Evolutionary conservation across 2,888 invertebrate genomes (phyloP), one percentile per base, ranked within the genome.

Genomic region (Idaea biselata): DNA sequence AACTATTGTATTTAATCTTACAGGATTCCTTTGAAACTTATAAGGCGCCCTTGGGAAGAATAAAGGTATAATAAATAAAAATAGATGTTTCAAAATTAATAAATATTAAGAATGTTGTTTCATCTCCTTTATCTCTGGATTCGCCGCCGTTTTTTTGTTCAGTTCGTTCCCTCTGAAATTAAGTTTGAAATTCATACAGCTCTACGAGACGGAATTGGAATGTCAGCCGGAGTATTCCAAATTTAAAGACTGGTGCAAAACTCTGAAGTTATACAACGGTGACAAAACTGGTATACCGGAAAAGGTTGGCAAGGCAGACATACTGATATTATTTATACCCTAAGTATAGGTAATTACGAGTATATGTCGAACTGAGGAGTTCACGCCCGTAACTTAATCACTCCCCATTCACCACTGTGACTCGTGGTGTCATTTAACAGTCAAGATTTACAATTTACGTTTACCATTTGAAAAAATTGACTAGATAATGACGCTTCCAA

Each of bases 201-300:
- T 95, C 65, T 96, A 94, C 79, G 75, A 83, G 7, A 87, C 89
- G n/a, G 96, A 96, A 81, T 78, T 97, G 65, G 96, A 97, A 82
- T 78, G 83, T 55, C 95, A 95, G 75, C 88, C 94, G 0, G 94
- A 95, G 73, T 96, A 95, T 76, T 83, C 89, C 1, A 93, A 93
- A 60, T 94, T 96, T 61, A 93, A 94, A 70, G 96, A 96, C 76
- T 94, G 94, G 89, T 91, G 96, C 57, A 86, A 93, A 55, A 91
- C 93, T 0, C 91, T 96, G 18, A 93, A 94, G 61, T 81, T 96
- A 61, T 94, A 94, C 72, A 95, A 94, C 72, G 94, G 94, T 18
- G 94, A 94, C 55, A 87, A 88, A 66, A 80, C 83, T 8, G 85
- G 84, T 0, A 85, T 87, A 58, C 88, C 88, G 16, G 87, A 92